Base-by-base conservation (phyloP, 2,113 vertebrate genomes). In the Mystacornis crossleyi region DNA sequence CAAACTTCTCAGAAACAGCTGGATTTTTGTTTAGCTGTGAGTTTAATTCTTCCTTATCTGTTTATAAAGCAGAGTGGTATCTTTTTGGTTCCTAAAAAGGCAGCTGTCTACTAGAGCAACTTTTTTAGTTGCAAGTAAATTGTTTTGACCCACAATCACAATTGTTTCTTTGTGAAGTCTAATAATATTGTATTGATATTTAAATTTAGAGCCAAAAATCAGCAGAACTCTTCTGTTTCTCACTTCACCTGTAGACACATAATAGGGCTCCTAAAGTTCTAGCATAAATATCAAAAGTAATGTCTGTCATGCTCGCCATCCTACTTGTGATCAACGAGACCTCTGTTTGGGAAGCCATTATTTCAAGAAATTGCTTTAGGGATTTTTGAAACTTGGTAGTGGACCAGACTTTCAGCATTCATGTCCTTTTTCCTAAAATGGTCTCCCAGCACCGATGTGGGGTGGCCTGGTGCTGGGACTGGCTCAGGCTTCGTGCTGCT, bases 381-480 rank as follows among this genome's bases (percentile, higher is more conserved):
- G 61, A 34, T 89, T 89, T 83, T 34, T 82, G 71, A 66, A 80
- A 34, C 26, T 90, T 72, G 54, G 20, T 61, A 65, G 57, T 38
- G 34, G 24, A 38, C 9, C 25, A 64, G 34, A 14, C 14, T 84
- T 84, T 38, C 50, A 50, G 7, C 53, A 40, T 14, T 24, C 42
- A 57, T 0, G 4, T 48, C 9, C 23, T 40, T 81, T 48, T 48
- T 18, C 23, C 42, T 69, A 40, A 67, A 81, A 48, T 33, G 10
- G 21, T 57, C 10, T 67, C 18, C 10, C 0, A 0, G 28, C 18
- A 48, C 29, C 0, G 1, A 14, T 1, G 2, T 57, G n/a, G 17
- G 13, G 17, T 81, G 21, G 25, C 28, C 42, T 1, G 2, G 64
- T n/a, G 34, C 3, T 69, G 29, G 51, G 43, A 58, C 14, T 48